Evolutionary conservation across 2,888 invertebrate genomes (phyloP).

Genomic region (Panopea generosa): DNA sequence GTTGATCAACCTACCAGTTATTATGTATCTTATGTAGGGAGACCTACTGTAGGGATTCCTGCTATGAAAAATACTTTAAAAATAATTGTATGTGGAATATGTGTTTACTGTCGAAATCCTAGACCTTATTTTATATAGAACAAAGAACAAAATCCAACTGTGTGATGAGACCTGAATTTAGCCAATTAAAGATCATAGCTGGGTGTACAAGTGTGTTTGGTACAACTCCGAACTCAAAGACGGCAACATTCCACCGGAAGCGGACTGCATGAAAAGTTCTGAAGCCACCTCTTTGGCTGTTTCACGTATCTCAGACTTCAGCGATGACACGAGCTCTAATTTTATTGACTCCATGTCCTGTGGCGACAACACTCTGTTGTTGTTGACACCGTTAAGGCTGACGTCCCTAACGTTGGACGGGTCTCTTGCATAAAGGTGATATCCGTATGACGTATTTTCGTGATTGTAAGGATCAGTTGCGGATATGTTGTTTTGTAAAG

Average conservation of each 20-base stretch:
- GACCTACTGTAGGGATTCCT: too few species aligned
- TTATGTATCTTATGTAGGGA: too few species aligned
- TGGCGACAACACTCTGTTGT: slow-evolving; percentile 11
- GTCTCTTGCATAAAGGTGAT: background rate
- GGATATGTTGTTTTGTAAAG: too few species aligned
- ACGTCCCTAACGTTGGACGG: background rate
- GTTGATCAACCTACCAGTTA: too few species aligned
- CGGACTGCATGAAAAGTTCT: slow-evolving; percentile 26
- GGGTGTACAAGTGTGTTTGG: slow-evolving; percentile 84
- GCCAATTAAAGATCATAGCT: too few species aligned
- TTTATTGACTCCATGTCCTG: slow-evolving; percentile 60
- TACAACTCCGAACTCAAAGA: slow-evolving; percentile 81
- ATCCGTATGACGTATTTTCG: slow-evolving; percentile 24
- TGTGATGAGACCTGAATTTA: too few species aligned
- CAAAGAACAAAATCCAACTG: too few species aligned
- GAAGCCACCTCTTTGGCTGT: slow-evolving; percentile 43
- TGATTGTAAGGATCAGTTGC: background rate
- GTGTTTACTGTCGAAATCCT: too few species aligned
- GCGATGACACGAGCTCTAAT: slow-evolving; percentile 48
- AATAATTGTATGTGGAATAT: too few species aligned
- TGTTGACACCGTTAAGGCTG: background rate
- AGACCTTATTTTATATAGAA: too few species aligned
- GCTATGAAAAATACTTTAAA: too few species aligned
- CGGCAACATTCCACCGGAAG: slow-evolving; percentile 69
- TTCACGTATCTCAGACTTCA: slow-evolving; percentile 46